Base-by-base conservation (phyloP, 2,888 invertebrate genomes). In the Sinotaia quadrata region DNA sequence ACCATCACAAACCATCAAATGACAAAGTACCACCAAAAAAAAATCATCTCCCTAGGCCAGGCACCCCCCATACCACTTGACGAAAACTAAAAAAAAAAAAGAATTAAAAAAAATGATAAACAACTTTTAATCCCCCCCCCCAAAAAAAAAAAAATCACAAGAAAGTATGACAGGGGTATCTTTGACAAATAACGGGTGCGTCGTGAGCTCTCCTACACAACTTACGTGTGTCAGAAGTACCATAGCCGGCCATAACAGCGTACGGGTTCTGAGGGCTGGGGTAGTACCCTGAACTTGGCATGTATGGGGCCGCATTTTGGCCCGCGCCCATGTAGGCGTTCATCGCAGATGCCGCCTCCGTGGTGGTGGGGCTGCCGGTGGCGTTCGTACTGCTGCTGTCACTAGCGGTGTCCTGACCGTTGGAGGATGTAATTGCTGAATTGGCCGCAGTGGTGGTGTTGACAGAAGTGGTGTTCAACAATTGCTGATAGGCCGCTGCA, bases 201-300 rank as follows among this genome's bases (percentile, higher is more conserved):
- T n/a, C n/a, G n/a, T n/a, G n/a, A n/a, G n/a, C n/a, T n/a, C n/a
- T n/a, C n/a, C n/a, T n/a, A n/a, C n/a, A n/a, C n/a, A n/a, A n/a
- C 70, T 73, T 54, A 72, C 72, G 61, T 8, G 67, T 57, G 24
- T 75, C 72, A 15, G 60, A 37, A 36, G 65, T 58, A 21, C 60
- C 61, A 10, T 72, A 73, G n/a, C 61, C 62, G n/a, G 68, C 68
- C 37, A 74, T 63, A 67, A 73, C 68, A 47, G 69, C 67, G 68
- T 74, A 75, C 2, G 67, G 69, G 41, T 67, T 69, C 31, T 68
- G 72, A 12, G 62, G 44, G n/a, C 59, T 54, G 37, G 67, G 60
- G 52, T 75, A 75, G 71, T 75, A 75, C 10, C 71, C 68, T 2
- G 73, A 66, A 54, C 62, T 66, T 58, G 69, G 69, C 69, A 75